Evolutionary conservation across 2,888 invertebrate species (phyloP), one percentile per base, ranked within the genome.

Genomic region (Cryptocephalus moraei): DNA sequence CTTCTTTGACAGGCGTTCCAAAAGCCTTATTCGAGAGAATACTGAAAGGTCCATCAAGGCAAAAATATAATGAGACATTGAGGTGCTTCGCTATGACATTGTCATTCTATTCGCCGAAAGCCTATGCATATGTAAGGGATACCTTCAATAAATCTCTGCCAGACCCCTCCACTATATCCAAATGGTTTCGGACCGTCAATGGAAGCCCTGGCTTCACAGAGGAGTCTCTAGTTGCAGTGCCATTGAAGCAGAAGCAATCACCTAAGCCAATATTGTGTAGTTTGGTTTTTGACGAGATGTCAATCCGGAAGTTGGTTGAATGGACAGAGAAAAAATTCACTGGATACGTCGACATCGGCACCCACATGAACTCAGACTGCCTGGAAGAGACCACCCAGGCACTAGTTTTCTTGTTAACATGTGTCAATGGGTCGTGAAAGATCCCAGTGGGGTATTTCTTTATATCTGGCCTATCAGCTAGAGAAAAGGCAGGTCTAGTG

Each of bases 271-370:
- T 41, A 34, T 14, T 56, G 14, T 55, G 51, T 44, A 52, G 51
- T 39, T 44, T 56, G 22, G 52, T 56, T 39, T 53, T 55, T 47
- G 53, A 56, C 42, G 53, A 53, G 32, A 50, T 55, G 10, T 41
- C 54, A 41, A 48, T 55, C 11, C 43, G 52, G 44, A 49, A 51
- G 45, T 46, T 54, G 33, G 38, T 55, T 32, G 50, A 56, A 44
- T 55, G 39, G 48, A 31, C 14, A 50, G 46, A 48, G 31, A 43
- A 41, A 39, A 43, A 53, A 47, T 53, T 49, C 46, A 52, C 45
- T 53, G 53, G 54, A n/a, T 56, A 53, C 48, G 50, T 55, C 8
- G 45, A 56, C 49, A 51, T 32, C 45, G 54, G 54, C 38, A 51
- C 34, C 45, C 38, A 14, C 39, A 46, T 52, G 34, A 12, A 52